A percentile compares a stretch with the other conserved stretches of the same genome.
These are phyloP conservation scores for Thunnus maccoyii DNA, from an alignment of 2,113 vertebrate genomes.

Conservation along the genomic window DNA sequence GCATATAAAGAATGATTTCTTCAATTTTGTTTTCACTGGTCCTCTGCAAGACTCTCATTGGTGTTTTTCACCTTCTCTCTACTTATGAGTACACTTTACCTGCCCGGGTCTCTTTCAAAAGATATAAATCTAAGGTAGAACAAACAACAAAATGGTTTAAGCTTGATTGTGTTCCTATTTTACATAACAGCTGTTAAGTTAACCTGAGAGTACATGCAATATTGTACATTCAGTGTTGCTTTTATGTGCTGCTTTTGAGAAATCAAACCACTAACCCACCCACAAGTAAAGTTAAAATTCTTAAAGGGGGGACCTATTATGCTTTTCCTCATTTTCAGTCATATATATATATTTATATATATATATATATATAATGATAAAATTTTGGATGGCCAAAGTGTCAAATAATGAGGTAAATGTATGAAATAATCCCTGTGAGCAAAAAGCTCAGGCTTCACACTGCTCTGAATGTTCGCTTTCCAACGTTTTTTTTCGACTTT, in stretches of 20 bases:
- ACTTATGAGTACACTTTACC: conserved; percentile 6
- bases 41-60: neutral
- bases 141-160: neutral
- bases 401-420: too few relatives aligned
- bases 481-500: too few relatives aligned
- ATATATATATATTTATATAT: too few relatives aligned
- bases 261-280: neutral
- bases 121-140: neutral
- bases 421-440: too few relatives aligned
- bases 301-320: too few relatives aligned
- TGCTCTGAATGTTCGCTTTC: too few relatives aligned
- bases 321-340: too few relatives aligned
- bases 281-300: too few relatives aligned
- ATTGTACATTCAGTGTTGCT: neutral
- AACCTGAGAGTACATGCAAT: neutral
- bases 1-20: neutral
- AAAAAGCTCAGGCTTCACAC: too few relatives aligned
- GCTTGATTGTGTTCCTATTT: neutral
- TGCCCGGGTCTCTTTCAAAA: conserved; percentile 12
- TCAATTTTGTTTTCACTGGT: neutral
- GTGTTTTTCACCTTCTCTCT: conserved; percentile 9
- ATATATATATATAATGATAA: too few relatives aligned
- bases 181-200: neutral
- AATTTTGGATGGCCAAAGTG: too few relatives aligned
- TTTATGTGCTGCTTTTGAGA: neutral